Percentiles rank a stretch among this genome's conserved stretches.
Conservation (phyloP, 2,888 invertebrate species). For the Erebia ligea region DNA sequence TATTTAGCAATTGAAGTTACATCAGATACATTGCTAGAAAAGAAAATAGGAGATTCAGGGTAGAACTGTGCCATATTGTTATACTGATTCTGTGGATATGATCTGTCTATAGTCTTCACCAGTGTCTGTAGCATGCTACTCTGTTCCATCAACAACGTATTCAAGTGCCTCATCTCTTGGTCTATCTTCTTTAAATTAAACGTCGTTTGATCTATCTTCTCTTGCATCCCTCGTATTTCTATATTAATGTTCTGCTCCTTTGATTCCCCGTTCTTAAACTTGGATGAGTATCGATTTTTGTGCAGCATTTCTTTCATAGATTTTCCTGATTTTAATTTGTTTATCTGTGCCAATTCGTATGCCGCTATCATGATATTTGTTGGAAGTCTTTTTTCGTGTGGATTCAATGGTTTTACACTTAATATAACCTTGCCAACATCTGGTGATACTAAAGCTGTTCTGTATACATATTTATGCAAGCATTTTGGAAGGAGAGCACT, state of each 20-base stretch:
- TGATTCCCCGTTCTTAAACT: slow-evolving; percentile 82
- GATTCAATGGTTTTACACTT: slow-evolving; percentile 92
- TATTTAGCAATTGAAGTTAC: slow-evolving; percentile 34
- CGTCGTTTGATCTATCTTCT: slow-evolving; percentile 87
- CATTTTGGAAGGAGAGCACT: slow-evolving; percentile 90
- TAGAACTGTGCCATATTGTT: slow-evolving; percentile 52
- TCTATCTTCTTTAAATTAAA: slow-evolving; percentile 88
- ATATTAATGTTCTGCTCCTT: slow-evolving; percentile 78
- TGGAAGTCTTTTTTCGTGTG: slow-evolving; percentile 90
- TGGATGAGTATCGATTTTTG: slow-evolving; percentile 84
- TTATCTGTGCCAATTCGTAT: slow-evolving; percentile 89
- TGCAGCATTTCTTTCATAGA: slow-evolving; percentile 85
- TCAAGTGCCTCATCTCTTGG: slow-evolving; percentile 87
- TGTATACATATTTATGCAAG: slow-evolving; percentile 88
- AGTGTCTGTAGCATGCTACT: slow-evolving; percentile 68
- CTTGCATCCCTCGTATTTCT: slow-evolving; percentile 85
- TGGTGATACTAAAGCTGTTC: slow-evolving; percentile 91
- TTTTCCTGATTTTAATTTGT: slow-evolving; percentile 86
- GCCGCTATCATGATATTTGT: slow-evolving; percentile 91
- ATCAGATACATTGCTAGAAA: slow-evolving; percentile 55
- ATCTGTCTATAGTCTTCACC: slow-evolving; percentile 59
- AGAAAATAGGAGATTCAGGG: slow-evolving; percentile 67
- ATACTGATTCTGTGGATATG: slow-evolving; percentile 45
- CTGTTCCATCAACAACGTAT: slow-evolving; percentile 75
- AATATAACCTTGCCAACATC: slow-evolving; percentile 91